phyloP scores from a whole-genome alignment of 2,888 invertebrate genomes.

The Sylvicola cinctus region DNA sequence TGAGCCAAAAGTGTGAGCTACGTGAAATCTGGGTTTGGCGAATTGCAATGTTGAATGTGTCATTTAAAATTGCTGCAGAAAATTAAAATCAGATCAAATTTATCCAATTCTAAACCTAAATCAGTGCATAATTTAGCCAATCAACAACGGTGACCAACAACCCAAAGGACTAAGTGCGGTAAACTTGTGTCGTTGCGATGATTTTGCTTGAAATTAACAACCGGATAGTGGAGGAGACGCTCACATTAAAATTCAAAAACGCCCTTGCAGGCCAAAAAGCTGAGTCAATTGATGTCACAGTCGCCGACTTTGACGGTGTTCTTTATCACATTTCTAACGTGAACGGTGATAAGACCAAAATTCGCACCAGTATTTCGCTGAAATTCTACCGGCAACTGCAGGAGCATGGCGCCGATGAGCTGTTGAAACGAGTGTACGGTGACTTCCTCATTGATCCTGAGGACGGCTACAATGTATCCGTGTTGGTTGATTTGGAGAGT shows the following conservation, averaged over 20 bases:
- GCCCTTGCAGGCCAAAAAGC: conserved; percentile 85
- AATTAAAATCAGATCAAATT: too few species aligned
- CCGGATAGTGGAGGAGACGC: conserved; percentile 93
- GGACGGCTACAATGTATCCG: conserved; percentile 86
- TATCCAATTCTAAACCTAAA: too few species aligned
- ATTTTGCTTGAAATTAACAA: conserved; percentile 98
- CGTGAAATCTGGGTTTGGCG: too few species aligned
- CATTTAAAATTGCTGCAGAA: too few species aligned
- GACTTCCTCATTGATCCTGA: conserved; percentile 63
- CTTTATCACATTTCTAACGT: conserved; percentile 96
- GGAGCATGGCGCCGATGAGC: conserved; percentile 93
- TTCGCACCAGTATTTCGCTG: conserved; percentile 88
- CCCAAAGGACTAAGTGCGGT: too few species aligned
- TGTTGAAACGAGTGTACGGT: conserved; percentile 85
- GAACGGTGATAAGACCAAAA: conserved; percentile 90
- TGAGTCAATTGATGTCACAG: conserved; percentile 82
- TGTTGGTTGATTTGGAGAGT: conserved; percentile 80
- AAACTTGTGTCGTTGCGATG: too few species aligned
- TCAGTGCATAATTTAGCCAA: too few species aligned
- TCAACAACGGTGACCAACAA: too few species aligned
- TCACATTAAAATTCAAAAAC: conserved; percentile 89
- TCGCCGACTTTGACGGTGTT: conserved; percentile 98
- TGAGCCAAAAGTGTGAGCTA: too few species aligned
- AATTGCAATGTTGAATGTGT: too few species aligned
- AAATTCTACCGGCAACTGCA: conserved; percentile 98